Evolutionary conservation across 92 coral and sea anemone genomes (phyloP).

Genomic region (Ricordea florida): DNA sequence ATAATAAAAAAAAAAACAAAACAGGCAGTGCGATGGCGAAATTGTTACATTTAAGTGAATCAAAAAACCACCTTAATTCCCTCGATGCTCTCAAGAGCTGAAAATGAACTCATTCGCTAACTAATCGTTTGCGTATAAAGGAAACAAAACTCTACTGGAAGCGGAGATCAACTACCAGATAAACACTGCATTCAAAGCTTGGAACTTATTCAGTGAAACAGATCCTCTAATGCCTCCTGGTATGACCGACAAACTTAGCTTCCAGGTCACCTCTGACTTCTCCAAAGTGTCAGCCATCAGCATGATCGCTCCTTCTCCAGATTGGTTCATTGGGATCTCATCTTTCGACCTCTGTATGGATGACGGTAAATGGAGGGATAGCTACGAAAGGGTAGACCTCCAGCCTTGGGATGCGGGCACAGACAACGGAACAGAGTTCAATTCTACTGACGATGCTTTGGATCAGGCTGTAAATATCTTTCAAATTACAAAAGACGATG

Average conservation of each 20-base stretch:
- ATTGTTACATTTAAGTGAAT: too few relatives aligned
- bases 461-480: background rate
- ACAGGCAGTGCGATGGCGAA: too few relatives aligned
- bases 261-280: conserved; percentile 21
- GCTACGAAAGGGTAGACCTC: background rate
- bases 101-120: too few relatives aligned
- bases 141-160: too few relatives aligned
- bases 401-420: conserved; percentile 61
- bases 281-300: conserved; percentile 38
- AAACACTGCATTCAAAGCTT: too few relatives aligned
- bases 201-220: too few relatives aligned
- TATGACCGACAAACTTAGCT: background rate
- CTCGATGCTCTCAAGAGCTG: too few relatives aligned
- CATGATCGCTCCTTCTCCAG: conserved; percentile 65
- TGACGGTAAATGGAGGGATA: conserved; percentile 8
- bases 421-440: conserved; percentile 6
- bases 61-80: too few relatives aligned
- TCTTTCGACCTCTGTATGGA: background rate
- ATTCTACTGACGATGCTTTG: background rate
- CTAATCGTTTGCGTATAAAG: too few relatives aligned
- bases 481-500: conserved; percentile 9
- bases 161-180: too few relatives aligned
- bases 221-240: too few relatives aligned
- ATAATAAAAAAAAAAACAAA: too few relatives aligned
- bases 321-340: conserved; percentile 56